Conservation (phyloP, 2,797 vertebrate species). For the Neopelma chrysocephalum region DNA sequence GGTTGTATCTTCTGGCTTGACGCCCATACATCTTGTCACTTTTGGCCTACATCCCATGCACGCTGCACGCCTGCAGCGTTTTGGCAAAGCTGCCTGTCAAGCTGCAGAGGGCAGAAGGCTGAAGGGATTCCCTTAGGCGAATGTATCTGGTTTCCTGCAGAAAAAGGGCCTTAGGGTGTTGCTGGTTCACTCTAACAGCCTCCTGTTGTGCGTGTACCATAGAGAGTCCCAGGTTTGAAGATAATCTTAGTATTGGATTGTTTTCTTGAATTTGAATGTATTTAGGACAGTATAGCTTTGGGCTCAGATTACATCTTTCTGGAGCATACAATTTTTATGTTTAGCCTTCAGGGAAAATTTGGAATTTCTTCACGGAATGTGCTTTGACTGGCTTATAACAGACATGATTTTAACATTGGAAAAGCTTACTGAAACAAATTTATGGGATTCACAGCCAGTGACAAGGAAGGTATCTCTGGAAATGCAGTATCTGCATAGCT, state of each 20-base stretch:
- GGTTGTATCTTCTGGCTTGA: neutral
- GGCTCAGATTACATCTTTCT: neutral
- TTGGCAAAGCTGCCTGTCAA: neutral
- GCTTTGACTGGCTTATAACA: neutral
- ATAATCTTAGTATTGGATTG: neutral
- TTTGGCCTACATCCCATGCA: neutral
- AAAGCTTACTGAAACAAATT: neutral
- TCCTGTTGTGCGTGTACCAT: neutral
- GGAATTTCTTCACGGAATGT: neutral
- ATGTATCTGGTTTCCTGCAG: neutral
- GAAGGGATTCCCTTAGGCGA: neutral
- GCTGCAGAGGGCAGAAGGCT: neutral
- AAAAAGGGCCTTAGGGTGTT: neutral
- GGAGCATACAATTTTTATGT: neutral
- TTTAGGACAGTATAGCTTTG: neutral
- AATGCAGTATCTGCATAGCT: neutral
- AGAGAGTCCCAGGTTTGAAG: neutral
- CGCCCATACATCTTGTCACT: neutral
- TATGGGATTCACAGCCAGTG: neutral
- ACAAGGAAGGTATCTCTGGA: neutral
- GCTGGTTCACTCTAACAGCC: neutral
- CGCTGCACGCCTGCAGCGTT: neutral
- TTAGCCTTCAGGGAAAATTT: neutral
- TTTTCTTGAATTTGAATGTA: neutral
- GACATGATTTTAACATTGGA: neutral